Conservation (phyloP, 2,888 invertebrate genomes). For the Idaea straminata region DNA sequence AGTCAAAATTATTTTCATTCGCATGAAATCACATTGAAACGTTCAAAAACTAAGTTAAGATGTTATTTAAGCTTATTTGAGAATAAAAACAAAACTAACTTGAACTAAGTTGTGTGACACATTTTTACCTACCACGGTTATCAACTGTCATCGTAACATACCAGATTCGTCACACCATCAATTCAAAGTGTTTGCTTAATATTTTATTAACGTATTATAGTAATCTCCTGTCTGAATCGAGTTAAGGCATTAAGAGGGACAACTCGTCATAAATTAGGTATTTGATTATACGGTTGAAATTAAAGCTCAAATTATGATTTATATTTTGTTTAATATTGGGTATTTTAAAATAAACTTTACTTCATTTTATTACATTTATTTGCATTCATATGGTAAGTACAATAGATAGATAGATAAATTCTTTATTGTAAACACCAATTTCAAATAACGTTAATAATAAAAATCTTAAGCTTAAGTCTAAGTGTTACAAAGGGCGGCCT, state of each 20-base stretch:
- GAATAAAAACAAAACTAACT: not conserved
- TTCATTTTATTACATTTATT: too few species aligned
- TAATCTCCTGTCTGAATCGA: constrained; percentile 32
- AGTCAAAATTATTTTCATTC: not conserved
- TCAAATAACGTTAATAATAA: too few species aligned
- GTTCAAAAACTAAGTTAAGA: too few species aligned
- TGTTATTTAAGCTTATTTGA: not conserved
- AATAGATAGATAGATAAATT: too few species aligned
- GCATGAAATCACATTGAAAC: not conserved
- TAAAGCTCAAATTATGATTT: not conserved
- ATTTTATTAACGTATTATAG: constrained; percentile 46
- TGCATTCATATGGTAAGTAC: too few species aligned
- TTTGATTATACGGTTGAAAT: constrained; percentile 38
- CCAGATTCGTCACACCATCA: constrained; percentile 46
- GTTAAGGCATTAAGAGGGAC: constrained; percentile 37
- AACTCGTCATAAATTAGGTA: constrained; percentile 42
- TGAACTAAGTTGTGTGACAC: constrained; percentile 1
- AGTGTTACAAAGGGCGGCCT: too few species aligned
- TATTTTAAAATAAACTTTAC: not conserved
- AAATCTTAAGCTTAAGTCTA: too few species aligned
- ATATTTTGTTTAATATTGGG: not conserved
- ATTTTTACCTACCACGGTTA: constrained; percentile 4
- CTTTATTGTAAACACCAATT: too few species aligned
- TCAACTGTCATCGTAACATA: constrained; percentile 35
- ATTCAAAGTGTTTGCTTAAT: constrained; percentile 43